Evolutionary conservation across 2,797 vertebrate species (phyloP).

Genomic region (Chrysolophus pictus): DNA sequence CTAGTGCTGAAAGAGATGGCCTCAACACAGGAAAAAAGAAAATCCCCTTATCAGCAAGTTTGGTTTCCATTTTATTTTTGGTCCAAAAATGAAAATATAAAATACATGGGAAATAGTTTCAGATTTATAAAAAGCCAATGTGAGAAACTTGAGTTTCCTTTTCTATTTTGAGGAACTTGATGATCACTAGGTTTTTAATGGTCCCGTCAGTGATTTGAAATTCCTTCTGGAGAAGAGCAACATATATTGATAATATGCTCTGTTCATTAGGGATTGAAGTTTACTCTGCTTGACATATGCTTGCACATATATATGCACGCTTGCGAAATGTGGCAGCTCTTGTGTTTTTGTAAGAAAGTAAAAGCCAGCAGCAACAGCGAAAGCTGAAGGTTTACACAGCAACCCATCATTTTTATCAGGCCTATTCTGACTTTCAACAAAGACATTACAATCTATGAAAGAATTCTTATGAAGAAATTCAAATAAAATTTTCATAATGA

Average conservation of each 20-base stretch:
- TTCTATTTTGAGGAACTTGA: not conserved
- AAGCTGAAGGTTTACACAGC: not conserved
- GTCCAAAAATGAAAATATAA: not conserved
- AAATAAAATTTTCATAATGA: not conserved
- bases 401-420: not conserved
- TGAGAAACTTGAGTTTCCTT: not conserved
- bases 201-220: not conserved
- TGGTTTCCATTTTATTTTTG: not conserved
- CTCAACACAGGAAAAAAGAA: not conserved
- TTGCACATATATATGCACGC: not conserved
- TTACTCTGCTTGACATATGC: not conserved
- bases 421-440: not conserved
- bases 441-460: not conserved
- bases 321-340: not conserved
- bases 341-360: not conserved
- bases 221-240: not conserved
- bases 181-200: not conserved
- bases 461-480: not conserved
- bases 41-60: not conserved
- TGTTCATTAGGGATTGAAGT: not conserved
- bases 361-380: not conserved
- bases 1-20: not conserved
- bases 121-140: not conserved
- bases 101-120: not conserved
- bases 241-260: not conserved